Percentiles rank a stretch among this genome's conserved stretches.
These are phyloP conservation scores for Cavia porcellus DNA, from an alignment of 2,113 vertebrate genomes.

Conservation along the genomic window DNA sequence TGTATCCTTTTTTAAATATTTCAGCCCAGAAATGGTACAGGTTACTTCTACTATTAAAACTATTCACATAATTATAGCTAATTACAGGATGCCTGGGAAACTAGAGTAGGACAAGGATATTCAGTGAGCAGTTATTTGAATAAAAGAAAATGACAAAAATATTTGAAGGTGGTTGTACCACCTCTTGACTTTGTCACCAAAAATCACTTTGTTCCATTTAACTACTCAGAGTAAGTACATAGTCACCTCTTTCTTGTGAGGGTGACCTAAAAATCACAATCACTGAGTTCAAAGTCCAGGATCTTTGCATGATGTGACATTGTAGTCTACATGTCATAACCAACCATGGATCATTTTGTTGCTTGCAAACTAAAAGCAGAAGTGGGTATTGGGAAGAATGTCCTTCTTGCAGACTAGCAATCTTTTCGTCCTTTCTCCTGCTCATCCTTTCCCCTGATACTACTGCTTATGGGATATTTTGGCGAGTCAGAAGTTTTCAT, in stretches of 20 bases:
- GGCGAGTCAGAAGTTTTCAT: not conserved
- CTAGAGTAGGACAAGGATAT: not conserved
- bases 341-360: not conserved
- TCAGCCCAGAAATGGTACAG: not conserved
- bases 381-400: not conserved
- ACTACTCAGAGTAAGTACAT: not conserved
- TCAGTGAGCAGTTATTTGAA: not conserved
- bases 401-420: not conserved
- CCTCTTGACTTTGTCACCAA: not conserved
- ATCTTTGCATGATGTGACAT: not conserved
- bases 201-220: not conserved
- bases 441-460: not conserved
- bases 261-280: not conserved
- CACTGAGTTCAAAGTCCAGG: not conserved
- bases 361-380: not conserved
- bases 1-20: not conserved
- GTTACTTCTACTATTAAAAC: not conserved
- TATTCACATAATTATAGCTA: not conserved
- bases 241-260: not conserved
- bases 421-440: not conserved
- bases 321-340: not conserved
- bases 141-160: not conserved
- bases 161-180: not conserved
- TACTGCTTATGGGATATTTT: not conserved
- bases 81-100: not conserved